Evolutionary conservation across 1,140 invertebrate genomes (phyloP).

Genomic region (Pomacea maculata): DNA sequence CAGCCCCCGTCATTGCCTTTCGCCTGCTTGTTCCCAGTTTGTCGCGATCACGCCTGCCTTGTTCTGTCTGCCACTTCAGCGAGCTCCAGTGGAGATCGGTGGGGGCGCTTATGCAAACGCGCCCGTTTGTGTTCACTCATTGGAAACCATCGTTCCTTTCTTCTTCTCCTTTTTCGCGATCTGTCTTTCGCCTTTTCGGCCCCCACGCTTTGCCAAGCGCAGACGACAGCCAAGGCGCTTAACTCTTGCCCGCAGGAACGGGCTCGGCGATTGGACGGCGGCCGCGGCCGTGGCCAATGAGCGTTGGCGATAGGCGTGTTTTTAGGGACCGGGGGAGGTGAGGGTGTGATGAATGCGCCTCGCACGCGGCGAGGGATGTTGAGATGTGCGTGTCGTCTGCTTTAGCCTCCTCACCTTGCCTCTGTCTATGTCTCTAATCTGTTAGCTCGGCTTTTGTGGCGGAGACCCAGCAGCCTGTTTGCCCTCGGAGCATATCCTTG

Average conservation of each 20-base stretch:
- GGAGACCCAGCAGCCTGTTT: not conserved
- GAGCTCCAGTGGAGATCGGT: not conserved
- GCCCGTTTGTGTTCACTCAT: not conserved
- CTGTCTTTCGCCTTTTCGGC: not conserved
- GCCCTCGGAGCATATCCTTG: not conserved
- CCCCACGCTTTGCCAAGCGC: not conserved
- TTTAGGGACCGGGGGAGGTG: not conserved
- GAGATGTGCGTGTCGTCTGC: not conserved
- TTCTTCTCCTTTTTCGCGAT: slow-evolving; percentile 1
- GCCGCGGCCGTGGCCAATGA: not conserved
- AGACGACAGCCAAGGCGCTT: slow-evolving; percentile 5
- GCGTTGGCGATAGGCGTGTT: slow-evolving; percentile 10
- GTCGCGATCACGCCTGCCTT: too few species aligned
- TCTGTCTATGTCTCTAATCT: not conserved
- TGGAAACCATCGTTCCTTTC: slow-evolving; percentile 1
- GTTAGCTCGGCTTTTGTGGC: not conserved
- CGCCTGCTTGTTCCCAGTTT: too few species aligned
- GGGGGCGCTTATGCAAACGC: not conserved
- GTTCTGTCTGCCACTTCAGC: too few species aligned
- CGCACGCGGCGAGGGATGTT: not conserved
- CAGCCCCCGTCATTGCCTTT: too few species aligned
- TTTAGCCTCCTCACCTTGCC: not conserved
- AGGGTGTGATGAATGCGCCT: slow-evolving; percentile 1
- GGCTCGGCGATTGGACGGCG: not conserved
- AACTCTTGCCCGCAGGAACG: not conserved